These are phyloP conservation scores for Oreochromis spilurus DNA, from an alignment of 2,113 vertebrate species.

Conservation along the genomic window DNA sequence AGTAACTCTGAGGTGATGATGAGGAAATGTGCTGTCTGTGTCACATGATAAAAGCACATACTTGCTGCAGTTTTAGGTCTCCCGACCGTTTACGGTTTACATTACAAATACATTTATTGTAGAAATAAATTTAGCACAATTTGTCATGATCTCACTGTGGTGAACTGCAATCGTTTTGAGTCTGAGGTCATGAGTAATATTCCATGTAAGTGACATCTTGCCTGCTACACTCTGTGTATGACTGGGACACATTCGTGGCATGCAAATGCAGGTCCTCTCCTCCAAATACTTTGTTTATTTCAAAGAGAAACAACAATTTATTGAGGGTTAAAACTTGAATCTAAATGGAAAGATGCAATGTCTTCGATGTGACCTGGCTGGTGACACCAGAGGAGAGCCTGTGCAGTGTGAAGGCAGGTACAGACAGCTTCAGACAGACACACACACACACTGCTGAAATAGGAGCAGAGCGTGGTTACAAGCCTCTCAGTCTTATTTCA, in stretches of 20 bases:
- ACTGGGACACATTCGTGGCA: not conserved
- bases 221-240: not conserved
- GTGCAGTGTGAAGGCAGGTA: not conserved
- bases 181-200: slow-evolving; percentile 4
- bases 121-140: not conserved
- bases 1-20: not conserved
- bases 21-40: not conserved
- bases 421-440: slow-evolving; percentile 3
- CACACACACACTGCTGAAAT: not conserved
- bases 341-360: slow-evolving; percentile 43
- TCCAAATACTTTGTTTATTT: not conserved
- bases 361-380: slow-evolving; percentile 61
- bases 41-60: not conserved
- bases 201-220: not conserved
- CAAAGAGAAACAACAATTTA: not conserved
- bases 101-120: not conserved
- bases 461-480: slow-evolving; percentile 15
- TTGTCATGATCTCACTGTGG: not conserved
- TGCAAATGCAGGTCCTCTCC: not conserved
- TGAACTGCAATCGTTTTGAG: slow-evolving; percentile 5
- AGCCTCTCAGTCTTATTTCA: slow-evolving; percentile 57
- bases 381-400: slow-evolving; percentile 36
- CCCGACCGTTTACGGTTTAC: not conserved
- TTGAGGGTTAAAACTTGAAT: slow-evolving; percentile 23
- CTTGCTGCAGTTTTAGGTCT: not conserved